Conservation (phyloP, 2,113 vertebrate species). For the Thymallus thymallus region DNA sequence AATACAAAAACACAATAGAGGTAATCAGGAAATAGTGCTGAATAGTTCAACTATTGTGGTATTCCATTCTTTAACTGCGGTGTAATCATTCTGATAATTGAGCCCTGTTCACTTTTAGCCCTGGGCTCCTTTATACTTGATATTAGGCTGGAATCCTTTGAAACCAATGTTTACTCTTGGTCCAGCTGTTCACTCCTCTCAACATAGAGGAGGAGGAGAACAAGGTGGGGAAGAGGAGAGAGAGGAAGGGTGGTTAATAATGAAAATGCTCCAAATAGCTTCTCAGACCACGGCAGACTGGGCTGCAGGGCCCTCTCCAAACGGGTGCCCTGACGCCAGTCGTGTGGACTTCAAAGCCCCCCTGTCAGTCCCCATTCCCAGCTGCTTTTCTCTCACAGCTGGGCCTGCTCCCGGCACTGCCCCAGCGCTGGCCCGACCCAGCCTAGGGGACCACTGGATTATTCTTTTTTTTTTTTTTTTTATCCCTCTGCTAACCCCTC, state of each 20-base stretch:
- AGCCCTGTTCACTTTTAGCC: constrained; percentile 14
- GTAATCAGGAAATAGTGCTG: no score
- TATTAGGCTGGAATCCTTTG: constrained; percentile 42
- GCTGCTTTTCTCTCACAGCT: constrained; percentile 44
- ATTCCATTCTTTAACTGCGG: constrained; percentile 9
- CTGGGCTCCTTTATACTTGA: constrained; percentile 15
- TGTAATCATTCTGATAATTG: constrained; percentile 18
- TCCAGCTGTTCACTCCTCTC: constrained; percentile 22
- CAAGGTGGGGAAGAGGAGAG: not conserved
- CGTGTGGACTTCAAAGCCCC: constrained; percentile 55
- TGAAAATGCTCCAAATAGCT: constrained; percentile 59
- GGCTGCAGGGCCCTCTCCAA: constrained; percentile 27
- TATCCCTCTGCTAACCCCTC: constrained; percentile 32
- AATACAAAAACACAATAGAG: no score
- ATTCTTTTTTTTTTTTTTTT: constrained; percentile 20
- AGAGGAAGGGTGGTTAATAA: constrained; percentile 44
- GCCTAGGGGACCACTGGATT: constrained; percentile 42
- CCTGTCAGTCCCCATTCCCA: constrained; percentile 29
- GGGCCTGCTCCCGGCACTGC: constrained; percentile 32
- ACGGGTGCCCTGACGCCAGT: constrained; percentile 40
- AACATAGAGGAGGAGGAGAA: constrained; percentile 3
- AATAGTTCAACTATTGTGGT: no score
- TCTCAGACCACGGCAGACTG: constrained; percentile 21
- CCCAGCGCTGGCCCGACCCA: constrained; percentile 33
- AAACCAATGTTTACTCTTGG: constrained; percentile 16